Evolutionary conservation across 2,113 vertebrate species (phyloP), one percentile per base, ranked within the genome.

Genomic region (Ibidorhyncha struthersii): DNA sequence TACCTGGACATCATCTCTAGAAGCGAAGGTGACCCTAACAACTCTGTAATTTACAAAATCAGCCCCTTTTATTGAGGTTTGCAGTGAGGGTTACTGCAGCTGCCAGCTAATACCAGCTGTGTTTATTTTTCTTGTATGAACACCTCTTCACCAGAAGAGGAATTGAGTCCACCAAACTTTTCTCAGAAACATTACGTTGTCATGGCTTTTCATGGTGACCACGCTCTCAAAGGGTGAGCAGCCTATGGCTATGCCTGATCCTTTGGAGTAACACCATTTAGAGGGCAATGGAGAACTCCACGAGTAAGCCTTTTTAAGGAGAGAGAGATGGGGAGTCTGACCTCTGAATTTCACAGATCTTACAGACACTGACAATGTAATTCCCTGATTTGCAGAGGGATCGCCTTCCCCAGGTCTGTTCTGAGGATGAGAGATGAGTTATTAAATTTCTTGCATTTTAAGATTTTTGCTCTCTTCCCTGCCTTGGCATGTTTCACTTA

Each of bases 391-490:
- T 89, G 61, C 56, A 84, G 49, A 67, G 73, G 40, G 32, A 72
- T 69, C 80, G 66, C 40, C 12, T 89, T 93, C 61, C 56, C 27
- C 43, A 36, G 43, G 38, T 50, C 55, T 10, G 2, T 83, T 86
- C 41, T 91, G 26, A n/a, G 61, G 27, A 50, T 55, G 67, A 90
- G 16, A 36, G 36, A 76, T 59, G 81, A 86, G 15, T 85, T 95
- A 84, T 12, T 91, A 58, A 53, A 78, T 70, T 53, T 71, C 40
- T 82, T 47, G n/a, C 10, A 34, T 53, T 65, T 84, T 49, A 86
- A 78, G 82, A 47, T 77, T 93, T 87, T 93, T 95, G 80, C 67
- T 94, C 86, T 34, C 4, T 94, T 97, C 73, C 59, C 65, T 89
- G 90, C 71, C 79, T 88, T 96, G 94, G 89, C 94, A 93, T 3